Evolutionary conservation across 2,888 invertebrate species (phyloP), one percentile per base, ranked within the genome.

Genomic region (Amphipoea lucens): DNA sequence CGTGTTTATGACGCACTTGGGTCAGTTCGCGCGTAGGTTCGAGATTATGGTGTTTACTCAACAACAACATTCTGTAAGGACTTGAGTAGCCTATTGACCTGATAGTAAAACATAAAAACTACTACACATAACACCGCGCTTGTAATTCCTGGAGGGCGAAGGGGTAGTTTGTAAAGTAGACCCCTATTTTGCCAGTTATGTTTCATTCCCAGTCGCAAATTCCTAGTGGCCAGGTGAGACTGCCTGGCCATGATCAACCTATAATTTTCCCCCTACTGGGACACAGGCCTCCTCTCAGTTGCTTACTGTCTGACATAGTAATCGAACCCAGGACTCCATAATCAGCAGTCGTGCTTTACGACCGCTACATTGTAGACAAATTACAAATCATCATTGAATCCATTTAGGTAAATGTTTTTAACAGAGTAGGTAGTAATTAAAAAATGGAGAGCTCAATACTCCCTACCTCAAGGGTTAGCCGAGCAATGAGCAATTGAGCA

Each of bases 1-100:
- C 78, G 83, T 11, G 45, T 74, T 51, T 51, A 36, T 84, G 78
- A 84, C 83, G 83, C 83, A 84, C 20, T 63, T 82, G 0, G 5
- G 23, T 14, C 3, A 36, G 60, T 62, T 74, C 48, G 62, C 57
- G 29, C 70, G 81, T 67, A 65, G 69, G 20, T 36, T 54, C 20
- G 14, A 23, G 68, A 73, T 69, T 51, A 54, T 40, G 67, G n/a
- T 84, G 69, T 84, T 79, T 67, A 79, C 42, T 70, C 4, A 45
- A 69, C 23, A 45, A 45, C 2, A 70, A 29, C 54, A 42, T 71
- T 12, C 36, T 51, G 6, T n/a, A 20, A 54, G 17, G 1, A 77
- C 4, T 66, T 48, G 45, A 42, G 40, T 57, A 51, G 11, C 20
- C 2, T 67, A n/a, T 29, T 42, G 54, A 57, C 7, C 54, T 7